Percentiles rank a stretch among this genome's conserved stretches.
phyloP scores from a whole-genome alignment of 2,797 vertebrate species.

The Apodemus agrarius region DNA sequence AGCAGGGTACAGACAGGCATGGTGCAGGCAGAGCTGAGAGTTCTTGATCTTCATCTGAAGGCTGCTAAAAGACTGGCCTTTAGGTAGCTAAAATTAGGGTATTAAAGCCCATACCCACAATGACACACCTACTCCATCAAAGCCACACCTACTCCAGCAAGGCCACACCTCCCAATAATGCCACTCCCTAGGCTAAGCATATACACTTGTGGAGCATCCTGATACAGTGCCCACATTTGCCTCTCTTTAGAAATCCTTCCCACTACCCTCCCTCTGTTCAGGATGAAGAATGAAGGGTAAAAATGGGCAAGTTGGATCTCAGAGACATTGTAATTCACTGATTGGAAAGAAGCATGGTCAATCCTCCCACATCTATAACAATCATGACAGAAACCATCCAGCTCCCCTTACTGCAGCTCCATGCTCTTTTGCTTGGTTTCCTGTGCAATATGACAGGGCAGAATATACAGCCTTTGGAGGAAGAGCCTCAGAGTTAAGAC shows the following conservation, averaged over 20 bases:
- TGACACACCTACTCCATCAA: neutral
- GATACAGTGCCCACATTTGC: neutral
- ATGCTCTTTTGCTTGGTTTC: neutral
- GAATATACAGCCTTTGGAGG: neutral
- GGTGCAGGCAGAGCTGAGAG: neutral
- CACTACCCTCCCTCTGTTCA: neutral
- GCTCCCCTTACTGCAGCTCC: neutral
- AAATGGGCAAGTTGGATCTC: neutral
- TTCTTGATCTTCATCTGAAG: neutral
- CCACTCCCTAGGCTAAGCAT: neutral
- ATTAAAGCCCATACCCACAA: neutral
- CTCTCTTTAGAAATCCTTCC: conserved; percentile 4
- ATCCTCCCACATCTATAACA: conserved; percentile 11
- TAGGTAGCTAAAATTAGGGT: neutral
- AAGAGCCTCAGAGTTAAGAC: neutral
- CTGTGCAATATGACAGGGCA: neutral
- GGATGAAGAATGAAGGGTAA: neutral
- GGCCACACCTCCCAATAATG: neutral
- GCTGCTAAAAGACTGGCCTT: neutral
- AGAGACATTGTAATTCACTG: neutral
- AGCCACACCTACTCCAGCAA: neutral
- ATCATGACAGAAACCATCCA: neutral
- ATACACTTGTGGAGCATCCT: neutral
- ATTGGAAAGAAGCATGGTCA: neutral
- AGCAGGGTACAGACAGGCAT: neutral